phyloP scores from a whole-genome alignment of 2,797 vertebrate genomes.

The Melanotaenia maccullochi region DNA sequence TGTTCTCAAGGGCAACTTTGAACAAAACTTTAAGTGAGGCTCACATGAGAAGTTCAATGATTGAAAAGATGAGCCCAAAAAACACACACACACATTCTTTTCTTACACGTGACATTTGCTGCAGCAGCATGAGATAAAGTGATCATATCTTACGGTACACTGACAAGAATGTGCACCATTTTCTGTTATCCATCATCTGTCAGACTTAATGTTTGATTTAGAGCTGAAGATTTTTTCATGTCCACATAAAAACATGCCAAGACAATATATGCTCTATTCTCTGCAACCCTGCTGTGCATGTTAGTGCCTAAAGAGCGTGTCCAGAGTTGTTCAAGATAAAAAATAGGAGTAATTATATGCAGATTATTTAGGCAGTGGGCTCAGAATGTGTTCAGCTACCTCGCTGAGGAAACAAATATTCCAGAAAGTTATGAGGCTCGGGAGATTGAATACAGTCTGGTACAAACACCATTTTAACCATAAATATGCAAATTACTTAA shows the following conservation, averaged over 20 bases:
- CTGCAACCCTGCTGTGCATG: not conserved
- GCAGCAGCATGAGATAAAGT: slow-evolving; percentile 10
- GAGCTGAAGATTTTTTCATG: slow-evolving; percentile 6
- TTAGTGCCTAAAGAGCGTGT: slow-evolving; percentile 5
- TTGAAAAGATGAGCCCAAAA: slow-evolving; percentile 1
- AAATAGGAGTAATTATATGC: slow-evolving; percentile 14
- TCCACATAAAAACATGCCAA: slow-evolving; percentile 8
- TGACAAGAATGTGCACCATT: slow-evolving; percentile 31
- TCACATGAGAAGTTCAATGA: slow-evolving; percentile 1
- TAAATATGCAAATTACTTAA: slow-evolving; percentile 7
- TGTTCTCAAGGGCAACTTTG: not conserved
- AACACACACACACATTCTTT: not conserved
- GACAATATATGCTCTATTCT: not conserved
- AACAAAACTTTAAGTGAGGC: not conserved
- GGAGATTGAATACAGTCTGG: slow-evolving; percentile 7
- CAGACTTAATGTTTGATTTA: not conserved
- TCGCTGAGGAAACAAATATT: not conserved
- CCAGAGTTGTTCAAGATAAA: slow-evolving; percentile 19
- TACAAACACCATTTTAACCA: slow-evolving; percentile 15
- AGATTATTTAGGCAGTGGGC: slow-evolving; percentile 18
- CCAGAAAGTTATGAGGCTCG: slow-evolving; percentile 2
- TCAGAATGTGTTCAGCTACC: slow-evolving; percentile 3
- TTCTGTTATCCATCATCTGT: not conserved
- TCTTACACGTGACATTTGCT: slow-evolving; percentile 8
- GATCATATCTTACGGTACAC: not conserved